phyloP scores from a whole-genome alignment of 2,113 vertebrate genomes.

The Thymallus thymallus region DNA sequence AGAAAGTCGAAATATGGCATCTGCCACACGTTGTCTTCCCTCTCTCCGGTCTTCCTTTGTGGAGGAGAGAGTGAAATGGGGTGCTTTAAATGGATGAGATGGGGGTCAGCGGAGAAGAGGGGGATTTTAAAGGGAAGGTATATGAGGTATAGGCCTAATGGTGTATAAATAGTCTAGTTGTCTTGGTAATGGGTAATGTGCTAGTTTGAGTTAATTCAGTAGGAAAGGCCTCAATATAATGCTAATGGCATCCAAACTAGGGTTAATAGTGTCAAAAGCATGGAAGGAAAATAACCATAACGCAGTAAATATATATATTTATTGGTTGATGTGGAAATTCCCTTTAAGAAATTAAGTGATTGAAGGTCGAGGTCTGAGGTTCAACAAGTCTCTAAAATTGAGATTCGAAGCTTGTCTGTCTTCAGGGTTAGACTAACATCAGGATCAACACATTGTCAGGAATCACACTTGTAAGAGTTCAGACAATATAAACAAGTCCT shows the following conservation, averaged over 20 bases:
- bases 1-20: conserved; percentile 83
- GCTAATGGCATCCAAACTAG: too few species aligned
- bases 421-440: conserved; percentile 34
- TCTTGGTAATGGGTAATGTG: too few species aligned
- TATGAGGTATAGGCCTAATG: not conserved
- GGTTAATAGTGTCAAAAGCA: too few species aligned
- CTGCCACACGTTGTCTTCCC: conserved; percentile 80
- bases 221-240: too few species aligned
- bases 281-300: too few species aligned
- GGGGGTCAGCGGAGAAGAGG: conserved; percentile 19
- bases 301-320: not conserved
- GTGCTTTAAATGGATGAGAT: conserved; percentile 55
- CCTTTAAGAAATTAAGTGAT: too few species aligned
- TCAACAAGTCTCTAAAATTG: conserved; percentile 40
- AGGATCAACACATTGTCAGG: conserved; percentile 16
- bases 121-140: not conserved
- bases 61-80: conserved; percentile 53
- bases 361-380: conserved; percentile 11
- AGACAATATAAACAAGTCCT: not conserved
- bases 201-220: too few species aligned
- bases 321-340: not conserved
- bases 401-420: conserved; percentile 22
- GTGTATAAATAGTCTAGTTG: not conserved
- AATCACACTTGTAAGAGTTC: conserved; percentile 32
- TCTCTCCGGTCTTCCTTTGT: conserved; percentile 70